phyloP scores from a whole-genome alignment of 2,113 vertebrate species.

The Nestor notabilis region DNA sequence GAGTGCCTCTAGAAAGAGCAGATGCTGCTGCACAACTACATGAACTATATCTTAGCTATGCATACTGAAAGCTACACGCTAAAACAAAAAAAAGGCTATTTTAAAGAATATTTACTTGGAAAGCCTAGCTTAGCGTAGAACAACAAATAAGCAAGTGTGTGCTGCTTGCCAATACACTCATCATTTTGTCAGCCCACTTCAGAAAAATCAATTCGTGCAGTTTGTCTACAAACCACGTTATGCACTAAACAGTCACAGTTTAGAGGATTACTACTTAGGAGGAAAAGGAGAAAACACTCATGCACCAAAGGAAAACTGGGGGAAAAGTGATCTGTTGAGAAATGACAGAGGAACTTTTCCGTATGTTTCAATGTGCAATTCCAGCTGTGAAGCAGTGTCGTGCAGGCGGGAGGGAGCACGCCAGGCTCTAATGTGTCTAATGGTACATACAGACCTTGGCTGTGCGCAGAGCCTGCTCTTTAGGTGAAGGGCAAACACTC shows the following conservation, averaged over 20 bases:
- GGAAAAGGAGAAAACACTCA: not conserved
- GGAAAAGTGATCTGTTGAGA: not conserved
- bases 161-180: slow-evolving; percentile 11
- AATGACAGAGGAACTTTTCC: accelerated
- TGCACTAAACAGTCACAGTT: not conserved
- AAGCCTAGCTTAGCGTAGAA: not conserved
- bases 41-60: not conserved
- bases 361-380: accelerated
- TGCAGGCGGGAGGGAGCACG: not conserved
- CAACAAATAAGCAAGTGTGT: not conserved
- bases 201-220: slow-evolving; percentile 35
- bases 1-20: not conserved
- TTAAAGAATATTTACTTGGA: not conserved
- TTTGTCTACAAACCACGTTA: not conserved
- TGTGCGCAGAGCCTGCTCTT: not conserved
- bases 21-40: not conserved
- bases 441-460: accelerated
- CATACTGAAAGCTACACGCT: not conserved
- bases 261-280: not conserved
- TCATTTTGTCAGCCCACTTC: slow-evolving; percentile 41
- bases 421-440: not conserved
- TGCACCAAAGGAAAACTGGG: not conserved
- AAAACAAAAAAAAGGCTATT: not conserved
- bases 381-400: accelerated
- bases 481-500: not conserved